Evolutionary conservation across 1,140 invertebrate genomes (phyloP).

Genomic region (Venustaconcha ellipsiformis): DNA sequence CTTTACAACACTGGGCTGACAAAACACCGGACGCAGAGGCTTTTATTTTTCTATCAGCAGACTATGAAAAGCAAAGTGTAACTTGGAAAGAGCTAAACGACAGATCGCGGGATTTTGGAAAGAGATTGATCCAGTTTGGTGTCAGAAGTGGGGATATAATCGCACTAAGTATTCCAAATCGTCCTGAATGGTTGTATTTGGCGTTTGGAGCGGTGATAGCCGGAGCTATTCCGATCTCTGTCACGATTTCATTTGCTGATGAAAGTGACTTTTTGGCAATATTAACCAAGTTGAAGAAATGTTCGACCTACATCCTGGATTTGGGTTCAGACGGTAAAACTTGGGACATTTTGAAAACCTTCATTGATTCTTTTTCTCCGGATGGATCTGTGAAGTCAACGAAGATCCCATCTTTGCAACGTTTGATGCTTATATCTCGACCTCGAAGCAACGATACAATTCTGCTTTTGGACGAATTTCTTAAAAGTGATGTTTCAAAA

Average conservation of each 20-base stretch:
- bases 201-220: slow-evolving; percentile 12
- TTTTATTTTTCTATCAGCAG: slow-evolving; percentile 5
- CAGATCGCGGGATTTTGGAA: neutral
- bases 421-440: neutral
- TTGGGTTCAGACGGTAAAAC: neutral
- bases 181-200: slow-evolving; percentile 22
- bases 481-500: neutral
- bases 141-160: slow-evolving; percentile 2
- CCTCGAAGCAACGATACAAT: neutral
- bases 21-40: neutral
- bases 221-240: slow-evolving; percentile 3
- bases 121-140: slow-evolving; percentile 6
- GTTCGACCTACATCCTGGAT: slow-evolving; percentile 11
- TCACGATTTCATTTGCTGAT: slow-evolving; percentile 10
- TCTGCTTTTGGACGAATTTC: neutral
- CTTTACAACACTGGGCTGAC: slow-evolving; percentile 13
- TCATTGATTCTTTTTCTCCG: neutral
- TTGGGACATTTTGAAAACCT: slow-evolving; percentile 8
- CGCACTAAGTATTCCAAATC: slow-evolving; percentile 5
- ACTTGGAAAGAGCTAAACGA: slow-evolving; percentile 10
- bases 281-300: slow-evolving; percentile 7
- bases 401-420: slow-evolving; percentile 4
- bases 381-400: neutral
- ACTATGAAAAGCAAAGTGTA: neutral
- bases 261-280: slow-evolving; percentile 15